These are phyloP conservation scores for Dermatophagoides farinae DNA, from an alignment of 1,140 invertebrate genomes.

Conservation along the genomic window DNA sequence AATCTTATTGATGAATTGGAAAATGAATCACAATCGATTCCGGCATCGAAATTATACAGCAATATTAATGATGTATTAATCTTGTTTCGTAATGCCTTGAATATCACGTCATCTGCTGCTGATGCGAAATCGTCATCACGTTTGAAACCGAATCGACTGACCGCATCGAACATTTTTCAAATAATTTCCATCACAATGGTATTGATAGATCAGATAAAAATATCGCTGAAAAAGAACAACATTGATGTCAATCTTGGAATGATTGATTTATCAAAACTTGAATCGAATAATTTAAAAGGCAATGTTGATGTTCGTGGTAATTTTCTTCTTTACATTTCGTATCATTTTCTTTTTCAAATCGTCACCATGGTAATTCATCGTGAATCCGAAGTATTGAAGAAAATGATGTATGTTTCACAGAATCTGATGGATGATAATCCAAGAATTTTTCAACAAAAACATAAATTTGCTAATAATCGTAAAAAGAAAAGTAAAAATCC, in stretches of 20 bases:
- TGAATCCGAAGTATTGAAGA: background rate
- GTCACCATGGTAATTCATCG: background rate
- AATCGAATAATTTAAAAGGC: background rate
- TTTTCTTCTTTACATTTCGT: conserved; percentile 1
- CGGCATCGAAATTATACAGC: background rate
- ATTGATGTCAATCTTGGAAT: background rate
- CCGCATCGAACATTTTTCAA: background rate
- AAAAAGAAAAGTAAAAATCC: background rate
- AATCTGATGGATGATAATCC: too few species aligned
- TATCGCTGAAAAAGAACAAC: background rate
- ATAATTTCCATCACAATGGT: background rate
- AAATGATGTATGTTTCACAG: background rate
- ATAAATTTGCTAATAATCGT: background rate
- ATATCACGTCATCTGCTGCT: too few species aligned
- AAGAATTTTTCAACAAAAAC: too few species aligned
- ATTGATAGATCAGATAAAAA: conserved; percentile 2
- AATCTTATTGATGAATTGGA: background rate
- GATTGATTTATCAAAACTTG: background rate
- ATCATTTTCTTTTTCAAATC: conserved; percentile 6
- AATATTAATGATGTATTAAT: background rate
- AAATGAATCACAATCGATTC: background rate
- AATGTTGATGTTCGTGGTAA: background rate
- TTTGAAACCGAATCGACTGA: too few species aligned
- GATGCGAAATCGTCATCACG: too few species aligned
- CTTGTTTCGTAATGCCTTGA: background rate